These are phyloP conservation scores for Gallinago jamesoni DNA, from an alignment of 2,113 vertebrate species.

Conservation along the genomic window DNA sequence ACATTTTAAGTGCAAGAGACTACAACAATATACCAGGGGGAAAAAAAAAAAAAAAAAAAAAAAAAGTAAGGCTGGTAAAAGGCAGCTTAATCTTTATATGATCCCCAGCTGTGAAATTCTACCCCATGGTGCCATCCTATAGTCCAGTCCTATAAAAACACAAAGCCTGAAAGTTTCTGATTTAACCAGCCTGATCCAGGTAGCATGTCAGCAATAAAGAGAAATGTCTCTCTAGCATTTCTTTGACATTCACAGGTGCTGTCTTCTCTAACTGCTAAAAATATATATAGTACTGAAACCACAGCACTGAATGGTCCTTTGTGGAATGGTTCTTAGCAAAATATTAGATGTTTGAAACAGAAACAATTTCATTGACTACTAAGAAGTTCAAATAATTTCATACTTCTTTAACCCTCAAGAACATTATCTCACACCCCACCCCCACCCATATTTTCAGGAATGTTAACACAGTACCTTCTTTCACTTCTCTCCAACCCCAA, in stretches of 20 bases:
- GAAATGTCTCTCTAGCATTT: background rate
- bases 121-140: background rate
- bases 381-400: background rate
- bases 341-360: background rate
- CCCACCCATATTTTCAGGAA: background rate
- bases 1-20: background rate
- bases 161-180: conserved; percentile 21
- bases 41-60: background rate
- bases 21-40: background rate
- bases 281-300: background rate
- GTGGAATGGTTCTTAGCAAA: background rate
- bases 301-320: background rate
- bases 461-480: background rate
- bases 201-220: background rate
- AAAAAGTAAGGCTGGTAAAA: background rate
- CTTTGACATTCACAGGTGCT: background rate
- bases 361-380: background rate
- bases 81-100: background rate
- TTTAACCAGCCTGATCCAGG: background rate
- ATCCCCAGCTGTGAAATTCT: conserved; percentile 24
- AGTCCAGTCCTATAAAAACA: conserved; percentile 2
- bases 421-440: background rate
- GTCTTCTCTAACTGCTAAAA: background rate
- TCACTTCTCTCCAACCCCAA: background rate
- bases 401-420: background rate